phyloP scores from a whole-genome alignment of 2,888 invertebrate genomes.

The Tineola bisselliella region DNA sequence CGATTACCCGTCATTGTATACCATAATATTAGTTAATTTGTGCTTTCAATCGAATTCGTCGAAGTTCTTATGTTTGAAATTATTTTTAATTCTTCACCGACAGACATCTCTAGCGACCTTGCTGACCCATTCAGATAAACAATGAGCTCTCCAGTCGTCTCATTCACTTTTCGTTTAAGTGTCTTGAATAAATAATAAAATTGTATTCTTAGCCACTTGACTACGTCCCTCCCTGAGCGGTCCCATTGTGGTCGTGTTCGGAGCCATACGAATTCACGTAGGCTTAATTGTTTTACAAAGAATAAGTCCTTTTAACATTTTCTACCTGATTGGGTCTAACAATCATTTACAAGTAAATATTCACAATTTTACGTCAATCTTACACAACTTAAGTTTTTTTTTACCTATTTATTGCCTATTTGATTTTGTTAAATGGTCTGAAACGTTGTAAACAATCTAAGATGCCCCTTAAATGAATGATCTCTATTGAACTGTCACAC shows the following conservation, averaged over 20 bases:
- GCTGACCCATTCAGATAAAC: slow-evolving; percentile 29
- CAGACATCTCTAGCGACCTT: neutral
- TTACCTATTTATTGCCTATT: too few relatives aligned
- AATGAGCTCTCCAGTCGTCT: slow-evolving; percentile 31
- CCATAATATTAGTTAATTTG: neutral
- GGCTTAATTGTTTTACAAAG: slow-evolving; percentile 36
- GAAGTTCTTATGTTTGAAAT: neutral
- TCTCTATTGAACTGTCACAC: slow-evolving; percentile 50
- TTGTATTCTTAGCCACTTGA: slow-evolving; percentile 33
- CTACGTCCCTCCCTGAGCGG: slow-evolving; percentile 31
- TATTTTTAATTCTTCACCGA: neutral
- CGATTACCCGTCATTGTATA: neutral
- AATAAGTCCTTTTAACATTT: slow-evolving; percentile 27
- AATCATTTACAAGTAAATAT: too few relatives aligned
- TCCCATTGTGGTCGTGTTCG: slow-evolving; percentile 37
- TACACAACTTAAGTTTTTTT: too few relatives aligned
- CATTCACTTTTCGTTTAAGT: slow-evolving; percentile 40
- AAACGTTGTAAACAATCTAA: slow-evolving; percentile 17
- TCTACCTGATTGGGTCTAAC: slow-evolving; percentile 15
- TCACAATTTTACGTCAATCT: too few relatives aligned
- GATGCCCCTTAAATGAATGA: slow-evolving; percentile 22
- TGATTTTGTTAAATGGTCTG: slow-evolving; percentile 14
- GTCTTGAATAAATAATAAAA: slow-evolving; percentile 43
- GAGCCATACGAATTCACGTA: slow-evolving; percentile 19
- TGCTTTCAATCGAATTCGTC: neutral